Percentiles rank a stretch among this genome's conserved stretches.
These are phyloP conservation scores for Eupithecia tripunctaria DNA, from an alignment of 2,888 invertebrate species.

Conservation along the genomic window DNA sequence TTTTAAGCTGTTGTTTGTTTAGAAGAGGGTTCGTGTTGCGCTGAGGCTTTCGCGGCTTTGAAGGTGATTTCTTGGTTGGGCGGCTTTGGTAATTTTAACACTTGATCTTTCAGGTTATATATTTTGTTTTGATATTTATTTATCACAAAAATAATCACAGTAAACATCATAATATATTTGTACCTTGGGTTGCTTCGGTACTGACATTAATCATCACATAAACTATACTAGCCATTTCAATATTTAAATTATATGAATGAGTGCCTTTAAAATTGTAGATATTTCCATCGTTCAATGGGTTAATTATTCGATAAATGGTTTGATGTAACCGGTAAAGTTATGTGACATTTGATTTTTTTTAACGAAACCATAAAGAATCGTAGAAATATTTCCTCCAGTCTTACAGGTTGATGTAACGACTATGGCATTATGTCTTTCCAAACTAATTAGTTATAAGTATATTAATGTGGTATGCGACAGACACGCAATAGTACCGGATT, in stretches of 20 bases:
- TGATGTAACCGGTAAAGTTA: background rate
- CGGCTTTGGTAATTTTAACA: conserved; percentile 4
- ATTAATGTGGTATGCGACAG: conserved; percentile 6
- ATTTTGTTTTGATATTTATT: too few species aligned
- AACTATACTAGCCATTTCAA: background rate
- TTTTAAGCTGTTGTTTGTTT: conserved; percentile 61
- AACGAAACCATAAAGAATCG: too few species aligned
- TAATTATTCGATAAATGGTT: background rate
- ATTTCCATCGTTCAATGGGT: conserved; percentile 1
- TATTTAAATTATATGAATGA: background rate
- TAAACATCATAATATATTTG: too few species aligned
- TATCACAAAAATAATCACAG: too few species aligned
- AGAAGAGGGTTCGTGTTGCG: conserved; percentile 60
- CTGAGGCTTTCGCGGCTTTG: conserved; percentile 37
- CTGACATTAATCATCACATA: too few species aligned
- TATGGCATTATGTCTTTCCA: background rate
- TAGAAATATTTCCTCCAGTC: too few species aligned
- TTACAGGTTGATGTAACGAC: background rate
- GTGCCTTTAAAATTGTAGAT: background rate
- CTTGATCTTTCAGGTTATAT: background rate
- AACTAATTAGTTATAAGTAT: background rate
- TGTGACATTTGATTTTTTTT: background rate
- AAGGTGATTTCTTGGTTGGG: conserved; percentile 21
- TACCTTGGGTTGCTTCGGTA: too few species aligned
- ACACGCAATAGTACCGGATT: conserved; percentile 5